Evolutionary conservation across 1,140 invertebrate species (phyloP).

Genomic region (Trichomalopsis sarcophagae): DNA sequence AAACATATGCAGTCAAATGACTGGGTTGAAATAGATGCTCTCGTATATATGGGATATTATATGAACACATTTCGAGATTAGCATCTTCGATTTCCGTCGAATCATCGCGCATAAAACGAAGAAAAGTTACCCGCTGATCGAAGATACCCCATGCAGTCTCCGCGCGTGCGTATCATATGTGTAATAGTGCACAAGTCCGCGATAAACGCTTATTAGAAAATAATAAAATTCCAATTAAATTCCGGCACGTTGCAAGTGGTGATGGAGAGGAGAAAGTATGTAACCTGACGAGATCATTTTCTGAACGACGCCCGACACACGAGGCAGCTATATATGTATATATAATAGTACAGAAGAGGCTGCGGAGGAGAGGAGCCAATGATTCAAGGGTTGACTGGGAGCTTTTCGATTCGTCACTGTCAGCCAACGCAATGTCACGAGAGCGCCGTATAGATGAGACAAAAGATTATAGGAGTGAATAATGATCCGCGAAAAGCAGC

Average conservation of each 20-base stretch:
- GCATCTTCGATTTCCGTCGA: slow-evolving; percentile 49
- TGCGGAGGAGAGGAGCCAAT: slow-evolving; percentile 52
- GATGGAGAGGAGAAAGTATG: background rate
- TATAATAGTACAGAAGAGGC: background rate
- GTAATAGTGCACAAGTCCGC: too few species aligned
- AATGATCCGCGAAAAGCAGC: slow-evolving; percentile 68
- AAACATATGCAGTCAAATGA: slow-evolving; percentile 46
- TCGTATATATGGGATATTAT: slow-evolving; percentile 11
- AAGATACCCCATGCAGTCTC: background rate
- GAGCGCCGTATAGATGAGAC: slow-evolving; percentile 64
- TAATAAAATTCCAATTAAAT: background rate
- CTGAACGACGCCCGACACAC: background rate
- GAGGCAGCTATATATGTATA: background rate
- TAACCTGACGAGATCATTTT: background rate
- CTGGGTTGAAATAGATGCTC: slow-evolving; percentile 34
- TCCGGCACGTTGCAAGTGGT: background rate
- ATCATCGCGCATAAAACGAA: slow-evolving; percentile 42
- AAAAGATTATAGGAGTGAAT: slow-evolving; percentile 67
- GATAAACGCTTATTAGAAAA: background rate
- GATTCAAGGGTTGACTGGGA: slow-evolving; percentile 66
- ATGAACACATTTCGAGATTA: slow-evolving; percentile 40
- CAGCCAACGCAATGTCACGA: slow-evolving; percentile 64
- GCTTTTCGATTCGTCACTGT: slow-evolving; percentile 68
- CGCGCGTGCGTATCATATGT: background rate
- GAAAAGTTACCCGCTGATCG: slow-evolving; percentile 33